Base-by-base conservation (phyloP, 2,797 vertebrate species). In the Varecia variegata region DNA sequence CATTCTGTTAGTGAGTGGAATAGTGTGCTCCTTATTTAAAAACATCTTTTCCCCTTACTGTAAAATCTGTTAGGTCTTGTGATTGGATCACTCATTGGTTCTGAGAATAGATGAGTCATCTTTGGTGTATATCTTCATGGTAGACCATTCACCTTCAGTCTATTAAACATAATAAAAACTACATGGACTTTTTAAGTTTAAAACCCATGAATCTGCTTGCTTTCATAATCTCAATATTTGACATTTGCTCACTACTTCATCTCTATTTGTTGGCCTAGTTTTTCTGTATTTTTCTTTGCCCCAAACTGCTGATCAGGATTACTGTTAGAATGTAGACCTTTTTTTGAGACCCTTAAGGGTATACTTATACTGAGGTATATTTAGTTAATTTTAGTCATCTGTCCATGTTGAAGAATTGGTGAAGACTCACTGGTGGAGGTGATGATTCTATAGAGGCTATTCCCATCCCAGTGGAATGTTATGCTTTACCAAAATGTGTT, bases 401-500 rank as follows among this genome's bases (percentile, higher is more conserved):
- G 38, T 60, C 92, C 62, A 94, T 82, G 23, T 67, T 95, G 58
- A 91, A 85, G 70, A 96, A 76, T 88, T 92, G 56, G 56, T 93
- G 84, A 76, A 95, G 25, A 85, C 40, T 96, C 97, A 97, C 95
- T 97, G 79, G 71, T 88, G 92, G 76, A 96, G 88, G 86, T 93
- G 91, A 90, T 94, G 60, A 68, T 93, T 94, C 84, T 94, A 0
- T 82, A 90, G 71, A 97, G 76, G 76, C 94, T 96, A n/a, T 79
- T 81, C 93, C 89, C 85, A 70, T 96, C 92, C 97, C 96, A 82
- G 60, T 93, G 86, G 84, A 93, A 86, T 97, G 93, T 93, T 97
- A 97, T 90, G 87, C 86, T 97, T 97, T 95, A 96, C 97, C 97
- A 97, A 93, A 96, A 93, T 97, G 97, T 97, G 68, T 95, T 96